Evolutionary conservation across 1,140 invertebrate genomes (phyloP), one percentile per base, ranked within the genome.

Genomic region (Hylyphantes graminicola): DNA sequence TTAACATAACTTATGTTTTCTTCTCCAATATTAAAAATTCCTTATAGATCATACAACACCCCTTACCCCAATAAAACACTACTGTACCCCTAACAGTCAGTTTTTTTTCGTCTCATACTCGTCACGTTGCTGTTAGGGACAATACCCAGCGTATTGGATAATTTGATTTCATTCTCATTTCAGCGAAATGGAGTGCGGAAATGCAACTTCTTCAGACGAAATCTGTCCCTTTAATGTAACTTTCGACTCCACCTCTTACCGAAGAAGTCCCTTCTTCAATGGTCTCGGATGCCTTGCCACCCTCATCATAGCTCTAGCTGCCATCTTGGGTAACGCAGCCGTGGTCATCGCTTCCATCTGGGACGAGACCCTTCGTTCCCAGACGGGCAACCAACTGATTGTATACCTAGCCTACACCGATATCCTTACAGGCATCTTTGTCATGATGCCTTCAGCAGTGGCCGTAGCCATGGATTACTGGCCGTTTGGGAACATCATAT

Each of bases 321-420:
- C 57, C 5, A 65, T 82, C 11, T 12, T 55, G 9, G 80, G 80
- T 10, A 82, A 82, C 19, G 10, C n/a, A 11, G 57, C 80, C 7
- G 80, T 82, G 0, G 57, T 72, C 9, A 4, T 74, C 15, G 70
- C 21, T 5, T 54, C 70, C 0, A 53, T 54, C 5, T 74, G 59
- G 68, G 53, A 57, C 74, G 68, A 82, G 65, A 21, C 8, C 12
- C 51, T 82, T 2, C 70, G 70, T 64, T 7, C 12, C n/a, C 80
- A 82, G 48, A 64, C 59, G 15, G 53, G 50, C 13, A 85, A 85
- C 48, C 11, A 75, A 5, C 61, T 82, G 0, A 74, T 75, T 6
- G 78, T 85, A n/a, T 72, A 73, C 17, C 53, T 85, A 7, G 51
- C 85, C 7, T 7, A 55, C 9, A 85, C 61, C 12, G 85, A 81